Percentiles rank a stretch among this genome's conserved stretches.
These are phyloP conservation scores for Crotalus tigris DNA, from an alignment of 2,113 vertebrate species.

Conservation along the genomic window DNA sequence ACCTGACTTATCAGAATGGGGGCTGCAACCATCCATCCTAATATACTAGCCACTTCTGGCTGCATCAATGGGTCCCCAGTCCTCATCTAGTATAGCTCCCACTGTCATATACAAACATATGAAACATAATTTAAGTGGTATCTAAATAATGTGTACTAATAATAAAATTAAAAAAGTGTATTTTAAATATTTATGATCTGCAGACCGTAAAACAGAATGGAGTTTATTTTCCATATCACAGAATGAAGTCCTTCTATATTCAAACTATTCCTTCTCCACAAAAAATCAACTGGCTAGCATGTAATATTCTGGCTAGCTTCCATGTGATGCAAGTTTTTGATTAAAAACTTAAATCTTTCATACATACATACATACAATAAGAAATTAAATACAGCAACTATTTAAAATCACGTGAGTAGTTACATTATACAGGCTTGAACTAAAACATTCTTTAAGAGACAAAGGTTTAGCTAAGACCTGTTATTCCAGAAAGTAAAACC, in stretches of 20 bases:
- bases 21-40: not conserved
- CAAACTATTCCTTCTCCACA: not conserved
- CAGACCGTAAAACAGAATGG: not conserved
- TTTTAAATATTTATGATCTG: not conserved
- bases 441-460: not conserved
- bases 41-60: not conserved
- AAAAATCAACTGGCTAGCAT: not conserved
- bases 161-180: not conserved
- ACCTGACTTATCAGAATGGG: not conserved
- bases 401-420: not conserved
- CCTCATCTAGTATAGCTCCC: not conserved
- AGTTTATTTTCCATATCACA: not conserved
- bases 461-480: not conserved
- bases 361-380: not conserved
- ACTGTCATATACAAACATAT: not conserved
- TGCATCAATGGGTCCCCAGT: not conserved
- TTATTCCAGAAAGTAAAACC: not conserved
- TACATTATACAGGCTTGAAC: not conserved
- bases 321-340: not conserved
- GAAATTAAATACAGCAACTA: not conserved
- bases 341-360: not conserved
- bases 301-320: not conserved
- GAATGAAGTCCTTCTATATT: not conserved
- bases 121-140: not conserved
- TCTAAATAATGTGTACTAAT: not conserved